phyloP scores from a whole-genome alignment of 2,888 invertebrate species.

The Ornithoptera alexandrae region DNA sequence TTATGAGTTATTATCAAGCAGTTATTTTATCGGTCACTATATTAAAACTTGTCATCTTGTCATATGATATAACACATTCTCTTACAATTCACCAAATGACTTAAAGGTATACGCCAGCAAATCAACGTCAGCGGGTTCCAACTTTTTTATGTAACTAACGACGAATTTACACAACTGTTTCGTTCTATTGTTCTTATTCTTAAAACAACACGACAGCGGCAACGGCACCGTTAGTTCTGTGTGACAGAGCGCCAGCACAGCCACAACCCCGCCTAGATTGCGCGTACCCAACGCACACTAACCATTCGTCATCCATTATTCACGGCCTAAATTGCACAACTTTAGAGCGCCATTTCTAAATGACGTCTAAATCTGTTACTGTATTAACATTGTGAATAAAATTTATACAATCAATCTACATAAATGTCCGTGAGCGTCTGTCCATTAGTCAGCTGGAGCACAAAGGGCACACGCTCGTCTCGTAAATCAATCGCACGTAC shows the following conservation, averaged over 20 bases:
- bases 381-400: slow-evolving; percentile 81
- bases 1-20: too few species aligned
- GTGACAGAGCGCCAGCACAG: slow-evolving; percentile 8
- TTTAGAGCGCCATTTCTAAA: slow-evolving; percentile 80
- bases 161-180: not conserved
- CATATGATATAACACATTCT: too few species aligned
- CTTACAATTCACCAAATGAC: too few species aligned
- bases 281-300: slow-evolving; percentile 67
- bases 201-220: not conserved
- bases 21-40: too few species aligned
- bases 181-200: not conserved
- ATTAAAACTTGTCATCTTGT: too few species aligned
- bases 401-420: slow-evolving; percentile 81
- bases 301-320: slow-evolving; percentile 79
- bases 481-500: slow-evolving; percentile 78
- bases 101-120: too few species aligned
- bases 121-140: not conserved
- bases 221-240: not conserved
- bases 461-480: slow-evolving; percentile 79
- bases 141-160: not conserved
- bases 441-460: slow-evolving; percentile 78
- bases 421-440: slow-evolving; percentile 80
- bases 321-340: slow-evolving; percentile 80
- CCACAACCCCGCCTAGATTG: slow-evolving; percentile 61
- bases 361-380: slow-evolving; percentile 81